phyloP scores from a whole-genome alignment of 1,140 invertebrate species.

The Caenorhabditis tropicalis region DNA sequence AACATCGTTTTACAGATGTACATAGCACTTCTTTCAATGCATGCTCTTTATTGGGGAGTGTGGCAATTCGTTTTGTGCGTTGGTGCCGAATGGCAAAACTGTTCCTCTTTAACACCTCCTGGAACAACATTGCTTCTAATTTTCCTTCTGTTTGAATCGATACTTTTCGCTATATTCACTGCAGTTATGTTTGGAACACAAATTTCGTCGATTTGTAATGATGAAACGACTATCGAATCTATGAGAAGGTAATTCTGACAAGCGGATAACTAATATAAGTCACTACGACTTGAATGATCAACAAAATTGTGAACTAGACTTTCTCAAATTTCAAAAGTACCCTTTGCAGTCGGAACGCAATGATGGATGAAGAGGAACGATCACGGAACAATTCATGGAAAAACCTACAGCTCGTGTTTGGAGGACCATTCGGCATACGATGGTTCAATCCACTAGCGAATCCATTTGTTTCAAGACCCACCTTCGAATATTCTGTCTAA shows the following conservation, averaged over 20 bases:
- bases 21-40: conserved; percentile 91
- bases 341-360: conserved; percentile 24
- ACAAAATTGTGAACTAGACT: too few species aligned
- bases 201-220: conserved; percentile 96
- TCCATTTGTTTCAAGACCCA: conserved; percentile 65
- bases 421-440: conserved; percentile 72
- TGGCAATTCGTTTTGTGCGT: conserved; percentile 94
- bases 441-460: conserved; percentile 74
- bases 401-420: conserved; percentile 74
- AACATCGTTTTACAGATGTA: conserved; percentile 83
- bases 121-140: conserved; percentile 88
- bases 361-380: conserved; percentile 70
- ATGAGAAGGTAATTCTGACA: conserved; percentile 55
- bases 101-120: conserved; percentile 89
- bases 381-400: conserved; percentile 72
- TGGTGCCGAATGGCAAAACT: conserved; percentile 86
- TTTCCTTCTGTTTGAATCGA: conserved; percentile 92
- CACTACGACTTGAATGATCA: too few species aligned
- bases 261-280: too few species aligned
- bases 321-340: neutral
- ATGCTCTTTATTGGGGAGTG: conserved; percentile 88
- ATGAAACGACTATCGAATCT: conserved; percentile 83
- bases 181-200: conserved; percentile 96
- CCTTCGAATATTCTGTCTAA: conserved; percentile 71
- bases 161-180: conserved; percentile 97